These are phyloP conservation scores for Magallana gigas DNA, from an alignment of 1,140 invertebrate genomes.

Conservation along the genomic window DNA sequence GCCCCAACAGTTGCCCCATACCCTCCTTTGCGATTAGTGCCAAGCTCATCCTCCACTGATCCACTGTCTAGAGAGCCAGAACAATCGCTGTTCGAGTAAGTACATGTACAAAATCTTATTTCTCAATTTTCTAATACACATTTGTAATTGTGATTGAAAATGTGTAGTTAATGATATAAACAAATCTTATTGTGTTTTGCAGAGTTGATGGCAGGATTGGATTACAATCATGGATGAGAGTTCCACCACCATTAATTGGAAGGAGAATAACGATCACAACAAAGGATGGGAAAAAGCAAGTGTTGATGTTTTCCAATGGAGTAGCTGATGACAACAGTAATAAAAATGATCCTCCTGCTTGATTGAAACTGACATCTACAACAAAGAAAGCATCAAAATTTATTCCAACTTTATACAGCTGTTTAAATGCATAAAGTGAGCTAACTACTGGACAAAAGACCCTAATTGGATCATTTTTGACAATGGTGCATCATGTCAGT, in stretches of 20 bases:
- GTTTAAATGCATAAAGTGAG: not conserved
- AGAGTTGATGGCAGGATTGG: not conserved
- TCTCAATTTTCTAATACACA: not conserved
- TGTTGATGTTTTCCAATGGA: not conserved
- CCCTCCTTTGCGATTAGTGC: conserved; percentile 1
- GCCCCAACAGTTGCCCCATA: conserved; percentile 1
- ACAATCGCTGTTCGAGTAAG: not conserved
- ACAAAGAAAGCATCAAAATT: not conserved
- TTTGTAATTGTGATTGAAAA: not conserved
- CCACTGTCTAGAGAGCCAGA: not conserved
- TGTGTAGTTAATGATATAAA: not conserved
- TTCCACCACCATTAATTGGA: conserved; percentile 11
- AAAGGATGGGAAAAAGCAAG: not conserved
- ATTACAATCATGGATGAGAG: not conserved
- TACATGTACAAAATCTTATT: not conserved
- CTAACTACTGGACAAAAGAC: not conserved
- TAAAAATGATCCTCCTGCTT: not conserved
- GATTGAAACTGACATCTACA: not conserved
- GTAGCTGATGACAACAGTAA: not conserved
- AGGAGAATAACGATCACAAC: not conserved
- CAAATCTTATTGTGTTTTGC: not conserved
- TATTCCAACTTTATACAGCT: not conserved
- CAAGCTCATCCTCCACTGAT: not conserved
- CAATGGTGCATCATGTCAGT: not conserved
- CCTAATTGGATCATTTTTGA: not conserved